Conservation (phyloP, 2,113 vertebrate species). For the Cyanoramphus novaezelandiae region DNA sequence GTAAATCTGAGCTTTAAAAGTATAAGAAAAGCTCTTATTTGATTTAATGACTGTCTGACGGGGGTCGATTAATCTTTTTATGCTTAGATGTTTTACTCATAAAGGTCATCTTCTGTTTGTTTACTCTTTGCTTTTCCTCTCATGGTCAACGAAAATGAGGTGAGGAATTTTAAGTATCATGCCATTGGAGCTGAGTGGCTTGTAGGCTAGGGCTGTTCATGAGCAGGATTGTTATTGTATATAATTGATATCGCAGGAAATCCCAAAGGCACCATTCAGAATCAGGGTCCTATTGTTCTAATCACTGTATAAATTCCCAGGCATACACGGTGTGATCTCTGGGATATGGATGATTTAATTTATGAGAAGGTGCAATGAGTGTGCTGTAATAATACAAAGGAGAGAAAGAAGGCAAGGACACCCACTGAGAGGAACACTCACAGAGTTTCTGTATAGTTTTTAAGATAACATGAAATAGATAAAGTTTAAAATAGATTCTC, state of each 20-base stretch:
- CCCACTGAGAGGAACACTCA: background rate
- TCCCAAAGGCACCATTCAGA: constrained; percentile 23
- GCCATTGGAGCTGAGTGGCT: constrained; percentile 1
- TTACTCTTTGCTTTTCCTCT: constrained; percentile 53
- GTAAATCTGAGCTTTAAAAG: constrained; percentile 80
- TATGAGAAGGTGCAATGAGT: background rate
- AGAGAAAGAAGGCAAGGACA: constrained; percentile 39
- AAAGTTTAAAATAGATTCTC: background rate
- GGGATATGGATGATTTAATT: constrained; percentile 39
- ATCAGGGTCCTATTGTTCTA: constrained; percentile 59
- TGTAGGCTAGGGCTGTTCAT: background rate
- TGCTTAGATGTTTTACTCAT: constrained; percentile 71
- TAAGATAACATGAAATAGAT: background rate
- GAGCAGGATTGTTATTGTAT: background rate
- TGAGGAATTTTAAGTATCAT: constrained; percentile 49
- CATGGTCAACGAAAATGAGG: background rate
- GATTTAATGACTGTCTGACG: constrained; percentile 78
- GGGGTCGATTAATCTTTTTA: constrained; percentile 74
- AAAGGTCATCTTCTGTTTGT: constrained; percentile 77
- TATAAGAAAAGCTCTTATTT: constrained; percentile 77
- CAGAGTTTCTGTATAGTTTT: background rate
- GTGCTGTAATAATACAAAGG: constrained; percentile 2
- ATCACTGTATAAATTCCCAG: constrained; percentile 50
- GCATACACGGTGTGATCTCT: background rate
- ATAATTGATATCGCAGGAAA: constrained; percentile 47